Conservation (phyloP, 2,888 invertebrate genomes). For the Scaeva pyrastri region DNA sequence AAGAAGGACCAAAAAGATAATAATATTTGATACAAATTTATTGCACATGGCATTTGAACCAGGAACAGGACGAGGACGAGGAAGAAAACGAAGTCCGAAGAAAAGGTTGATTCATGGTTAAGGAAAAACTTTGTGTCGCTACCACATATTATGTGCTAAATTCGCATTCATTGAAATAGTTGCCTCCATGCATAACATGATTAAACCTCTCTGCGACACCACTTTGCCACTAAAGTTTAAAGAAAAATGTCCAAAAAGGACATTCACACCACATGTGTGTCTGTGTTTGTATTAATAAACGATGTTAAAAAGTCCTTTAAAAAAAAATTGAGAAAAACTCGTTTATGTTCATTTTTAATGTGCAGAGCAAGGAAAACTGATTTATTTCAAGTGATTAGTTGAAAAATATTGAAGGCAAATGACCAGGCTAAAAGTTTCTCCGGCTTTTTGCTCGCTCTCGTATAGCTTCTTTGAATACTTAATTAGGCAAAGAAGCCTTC, state of each 20-base stretch:
- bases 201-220: slow-evolving; percentile 3
- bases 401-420: slow-evolving; percentile 52
- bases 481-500: slow-evolving; percentile 51
- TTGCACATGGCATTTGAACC: slow-evolving; percentile 29
- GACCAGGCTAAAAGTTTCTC: slow-evolving; percentile 58
- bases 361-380: slow-evolving; percentile 11
- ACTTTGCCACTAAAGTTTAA: neutral
- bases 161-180: slow-evolving; percentile 41
- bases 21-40: slow-evolving; percentile 39
- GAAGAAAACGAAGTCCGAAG: neutral
- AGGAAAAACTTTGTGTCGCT: slow-evolving; percentile 9
- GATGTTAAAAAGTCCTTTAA: neutral
- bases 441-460: slow-evolving; percentile 16
- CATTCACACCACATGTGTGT: neutral
- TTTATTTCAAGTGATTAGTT: slow-evolving; percentile 23
- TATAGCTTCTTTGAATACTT: slow-evolving; percentile 49
- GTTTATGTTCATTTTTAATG: slow-evolving; percentile 58
- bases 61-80: too few species aligned
- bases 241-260: neutral
- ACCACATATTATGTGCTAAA: slow-evolving; percentile 27
- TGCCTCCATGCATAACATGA: neutral
- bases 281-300: neutral
- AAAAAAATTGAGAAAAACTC: neutral
- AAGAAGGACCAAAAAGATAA: slow-evolving; percentile 17
- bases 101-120: slow-evolving; percentile 12